Base-by-base conservation (phyloP, 2,797 vertebrate species). In the Moxostoma hubbsi region DNA sequence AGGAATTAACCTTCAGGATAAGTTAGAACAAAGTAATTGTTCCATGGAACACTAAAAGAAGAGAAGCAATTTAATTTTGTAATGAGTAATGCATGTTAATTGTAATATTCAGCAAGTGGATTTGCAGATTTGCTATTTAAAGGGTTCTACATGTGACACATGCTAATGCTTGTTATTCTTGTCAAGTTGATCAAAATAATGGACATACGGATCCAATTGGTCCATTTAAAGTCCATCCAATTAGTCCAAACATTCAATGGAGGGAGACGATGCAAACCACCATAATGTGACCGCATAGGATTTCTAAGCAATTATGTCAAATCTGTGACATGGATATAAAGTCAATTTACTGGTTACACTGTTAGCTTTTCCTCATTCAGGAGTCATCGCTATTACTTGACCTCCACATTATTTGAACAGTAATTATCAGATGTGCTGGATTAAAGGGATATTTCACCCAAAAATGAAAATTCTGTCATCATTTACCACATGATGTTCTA, bases 281-380 rank as follows among this genome's bases (percentile, higher is more conserved):
- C 47, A 73, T 36, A 36, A 62, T 62, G 12, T 62, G 47, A 73
- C 18, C 9, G 2, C 24, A 24, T 2, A 24, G 13, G 13, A 50
- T 11, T 18, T 61, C 13, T 12, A 6, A 53, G 18, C 58, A 63
- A 53, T 62, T 63, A 63, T 11, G 62, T 8, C 18, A 58, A 43
- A 62, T 62, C 18, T 62, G 58, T 59, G 70, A 51, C 71, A 62
- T n/a, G 9, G 71, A 47, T 61, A 46, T 50, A 73, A 50, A 16
- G 71, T 62, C 71, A 59, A 46, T 73, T 73, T 63, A n/a, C 46
- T 46, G 53, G 10, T 71, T 57, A 69, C 43, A 71, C 5, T 55
- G 2, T 2, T 24, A 9, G 36, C 51, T 70, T 45, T 70, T 11
- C 24, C 15, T 54, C 15, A 55, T 15, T 54, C 51, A 36, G 5